Evolutionary conservation across 1,140 invertebrate species (phyloP).

Genomic region (Drosophila pseudoananassae): DNA sequence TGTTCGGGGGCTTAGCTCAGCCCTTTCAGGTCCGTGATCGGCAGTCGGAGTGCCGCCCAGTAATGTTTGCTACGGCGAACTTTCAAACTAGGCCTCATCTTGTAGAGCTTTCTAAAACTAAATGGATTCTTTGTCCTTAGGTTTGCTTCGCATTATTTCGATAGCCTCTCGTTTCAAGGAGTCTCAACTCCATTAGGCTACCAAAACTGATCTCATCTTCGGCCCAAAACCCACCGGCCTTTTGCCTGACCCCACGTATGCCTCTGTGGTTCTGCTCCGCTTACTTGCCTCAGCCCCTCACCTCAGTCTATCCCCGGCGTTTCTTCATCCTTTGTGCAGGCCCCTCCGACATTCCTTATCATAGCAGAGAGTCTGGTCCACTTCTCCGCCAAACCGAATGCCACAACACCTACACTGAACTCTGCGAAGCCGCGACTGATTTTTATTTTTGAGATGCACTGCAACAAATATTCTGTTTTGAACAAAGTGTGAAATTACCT

Average conservation of each 20-base stretch:
- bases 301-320: neutral
- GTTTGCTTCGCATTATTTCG: no score
- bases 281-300: neutral
- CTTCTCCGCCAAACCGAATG: conserved; percentile 47
- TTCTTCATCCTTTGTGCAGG: conserved; percentile 8
- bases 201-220: conserved; percentile 53
- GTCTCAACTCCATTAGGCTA: conserved; percentile 55
- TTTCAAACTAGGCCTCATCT: neutral
- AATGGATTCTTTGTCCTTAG: no score
- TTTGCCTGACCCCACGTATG: conserved; percentile 70
- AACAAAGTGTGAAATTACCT: neutral
- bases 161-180: conserved; percentile 12
- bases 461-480: no score
- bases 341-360: conserved; percentile 35
- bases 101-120: no score
- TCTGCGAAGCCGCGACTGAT: conserved; percentile 47
- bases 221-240: conserved; percentile 39
- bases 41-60: conserved; percentile 20
- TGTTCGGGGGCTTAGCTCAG: conserved; percentile 45
- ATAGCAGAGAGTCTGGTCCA: conserved; percentile 9
- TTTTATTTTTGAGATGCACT: conserved; percentile 25
- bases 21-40: conserved; percentile 13
- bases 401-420: conserved; percentile 76
- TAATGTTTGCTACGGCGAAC: neutral
- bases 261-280: conserved; percentile 32